These are phyloP conservation scores for Prinia subflava DNA, from an alignment of 2,113 vertebrate genomes.

Conservation along the genomic window DNA sequence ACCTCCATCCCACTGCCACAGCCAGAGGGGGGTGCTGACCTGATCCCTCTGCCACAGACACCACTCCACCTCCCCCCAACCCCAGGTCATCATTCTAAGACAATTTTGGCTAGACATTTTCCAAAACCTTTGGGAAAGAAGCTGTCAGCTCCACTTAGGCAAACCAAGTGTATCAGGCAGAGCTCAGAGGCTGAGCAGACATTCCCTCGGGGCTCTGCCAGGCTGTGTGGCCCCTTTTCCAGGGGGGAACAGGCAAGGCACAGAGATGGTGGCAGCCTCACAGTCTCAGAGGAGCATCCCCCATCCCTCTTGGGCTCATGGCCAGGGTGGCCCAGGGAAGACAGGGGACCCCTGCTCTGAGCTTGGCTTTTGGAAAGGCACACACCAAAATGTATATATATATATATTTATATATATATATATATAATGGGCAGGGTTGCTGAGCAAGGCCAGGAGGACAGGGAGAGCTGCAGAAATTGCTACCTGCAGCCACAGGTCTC, in stretches of 20 bases:
- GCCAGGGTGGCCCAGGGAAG: neutral
- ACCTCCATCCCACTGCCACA: neutral
- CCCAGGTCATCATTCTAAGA: neutral
- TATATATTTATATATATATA: constrained; percentile 1
- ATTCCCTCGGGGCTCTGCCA: neutral
- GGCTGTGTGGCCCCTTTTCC: neutral
- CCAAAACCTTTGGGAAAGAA: neutral
- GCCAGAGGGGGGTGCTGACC: neutral
- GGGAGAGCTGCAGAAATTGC: constrained; percentile 59
- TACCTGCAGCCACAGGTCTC: constrained; percentile 90
- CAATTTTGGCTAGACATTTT: neutral
- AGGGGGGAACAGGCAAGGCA: neutral
- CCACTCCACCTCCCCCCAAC: accelerated
- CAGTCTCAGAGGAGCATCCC: neutral
- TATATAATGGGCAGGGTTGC: neutral
- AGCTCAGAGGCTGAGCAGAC: neutral
- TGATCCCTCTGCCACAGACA: accelerated
- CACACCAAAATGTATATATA: neutral
- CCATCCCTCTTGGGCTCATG: neutral
- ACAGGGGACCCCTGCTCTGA: neutral
- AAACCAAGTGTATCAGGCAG: neutral
- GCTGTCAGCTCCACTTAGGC: neutral
- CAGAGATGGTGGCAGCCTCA: neutral
- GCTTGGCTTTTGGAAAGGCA: constrained; percentile 17
- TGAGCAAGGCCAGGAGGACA: neutral